Percentiles rank a stretch among this genome's conserved stretches.
phyloP scores from a whole-genome alignment of 2,888 invertebrate genomes.

The Cryptosula pallasiana region DNA sequence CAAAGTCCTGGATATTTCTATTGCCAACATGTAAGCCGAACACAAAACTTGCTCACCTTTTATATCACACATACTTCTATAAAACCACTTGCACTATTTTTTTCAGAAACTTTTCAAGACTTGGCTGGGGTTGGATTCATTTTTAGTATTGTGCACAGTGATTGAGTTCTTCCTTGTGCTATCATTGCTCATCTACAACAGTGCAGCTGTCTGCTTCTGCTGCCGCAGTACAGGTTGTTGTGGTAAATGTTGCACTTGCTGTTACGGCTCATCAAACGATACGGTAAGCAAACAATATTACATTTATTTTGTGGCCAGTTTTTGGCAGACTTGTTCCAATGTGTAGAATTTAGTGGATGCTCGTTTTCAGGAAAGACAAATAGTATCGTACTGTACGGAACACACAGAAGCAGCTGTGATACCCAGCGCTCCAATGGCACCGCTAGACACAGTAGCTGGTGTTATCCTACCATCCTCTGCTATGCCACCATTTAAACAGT shows the following conservation, averaged over 20 bases:
- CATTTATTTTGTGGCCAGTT: background rate
- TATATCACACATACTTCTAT: too few relatives aligned
- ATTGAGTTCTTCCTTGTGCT: background rate
- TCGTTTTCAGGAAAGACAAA: background rate
- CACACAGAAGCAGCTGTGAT: background rate
- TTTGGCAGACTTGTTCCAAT: too few relatives aligned
- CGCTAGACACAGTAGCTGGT: background rate
- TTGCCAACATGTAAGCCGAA: background rate
- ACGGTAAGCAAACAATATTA: background rate
- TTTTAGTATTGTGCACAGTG: background rate
- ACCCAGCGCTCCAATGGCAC: background rate
- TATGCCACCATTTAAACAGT: too few relatives aligned
- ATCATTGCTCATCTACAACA: background rate
- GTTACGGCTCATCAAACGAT: background rate
- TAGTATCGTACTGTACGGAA: background rate
- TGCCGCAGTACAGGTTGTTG: conserved; percentile 3
- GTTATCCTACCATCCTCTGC: background rate
- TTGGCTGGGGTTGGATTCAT: background rate
- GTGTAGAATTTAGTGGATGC: background rate
- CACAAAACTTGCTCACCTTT: background rate
- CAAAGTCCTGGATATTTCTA: background rate
- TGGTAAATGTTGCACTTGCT: background rate
- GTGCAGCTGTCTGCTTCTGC: background rate
- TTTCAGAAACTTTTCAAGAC: background rate
- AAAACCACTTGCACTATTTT: too few relatives aligned